Conservation (phyloP, 2,888 invertebrate species). For the Dasypogon diadema region DNA sequence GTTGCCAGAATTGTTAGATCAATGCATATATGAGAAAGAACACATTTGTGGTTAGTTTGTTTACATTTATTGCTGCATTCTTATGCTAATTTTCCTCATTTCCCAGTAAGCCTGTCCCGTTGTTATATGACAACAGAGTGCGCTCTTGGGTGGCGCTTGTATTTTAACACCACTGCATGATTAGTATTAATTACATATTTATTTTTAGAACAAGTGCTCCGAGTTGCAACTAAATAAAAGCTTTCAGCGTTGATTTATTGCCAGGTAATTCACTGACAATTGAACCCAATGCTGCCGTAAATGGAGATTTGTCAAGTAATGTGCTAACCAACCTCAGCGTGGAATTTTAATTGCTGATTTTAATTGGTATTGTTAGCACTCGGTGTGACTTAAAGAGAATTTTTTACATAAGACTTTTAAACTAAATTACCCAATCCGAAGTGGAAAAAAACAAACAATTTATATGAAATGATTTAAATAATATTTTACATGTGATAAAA, state of each 20-base stretch:
- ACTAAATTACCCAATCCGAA: too few relatives aligned
- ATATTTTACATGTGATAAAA: too few relatives aligned
- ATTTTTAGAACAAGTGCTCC: slow-evolving; percentile 23
- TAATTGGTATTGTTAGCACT: too few relatives aligned
- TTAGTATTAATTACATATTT: slow-evolving; percentile 43
- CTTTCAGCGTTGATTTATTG: slow-evolving; percentile 24
- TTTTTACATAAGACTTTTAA: too few relatives aligned
- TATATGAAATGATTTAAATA: too few relatives aligned
- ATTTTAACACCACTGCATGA: slow-evolving; percentile 38
- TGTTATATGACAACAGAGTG: slow-evolving; percentile 29
- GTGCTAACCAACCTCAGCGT: not conserved
- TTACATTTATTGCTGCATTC: slow-evolving; percentile 35
- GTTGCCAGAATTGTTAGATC: slow-evolving; percentile 10
- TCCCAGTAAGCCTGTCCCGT: slow-evolving; percentile 1
- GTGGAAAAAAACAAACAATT: too few relatives aligned
- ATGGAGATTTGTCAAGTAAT: slow-evolving; percentile 8
- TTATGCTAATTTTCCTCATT: slow-evolving; percentile 44
- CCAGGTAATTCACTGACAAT: slow-evolving; percentile 21
- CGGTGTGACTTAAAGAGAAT: too few relatives aligned
- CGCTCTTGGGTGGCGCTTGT: slow-evolving; percentile 52
- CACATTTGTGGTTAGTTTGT: slow-evolving; percentile 35
- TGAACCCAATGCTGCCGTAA: slow-evolving; percentile 7
- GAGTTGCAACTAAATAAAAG: slow-evolving; percentile 9
- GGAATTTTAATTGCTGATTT: too few relatives aligned
- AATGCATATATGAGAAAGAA: slow-evolving; percentile 17